Evolutionary conservation across 2,797 vertebrate genomes (phyloP), one percentile per base, ranked within the genome.

Genomic region (Okamejei kenojei): DNA sequence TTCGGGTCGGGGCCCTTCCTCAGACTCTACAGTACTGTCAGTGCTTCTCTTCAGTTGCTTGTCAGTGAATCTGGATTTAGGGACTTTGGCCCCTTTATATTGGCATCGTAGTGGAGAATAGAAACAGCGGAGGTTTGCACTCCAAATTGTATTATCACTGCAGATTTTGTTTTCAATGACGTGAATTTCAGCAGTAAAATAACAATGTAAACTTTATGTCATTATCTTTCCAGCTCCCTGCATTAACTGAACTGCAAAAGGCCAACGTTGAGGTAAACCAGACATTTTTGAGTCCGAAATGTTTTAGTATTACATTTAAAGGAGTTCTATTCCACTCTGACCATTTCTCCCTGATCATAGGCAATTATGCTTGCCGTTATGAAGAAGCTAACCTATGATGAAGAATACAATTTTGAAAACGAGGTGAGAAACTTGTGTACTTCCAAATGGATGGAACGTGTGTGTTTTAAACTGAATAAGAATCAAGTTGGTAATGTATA

Each of bases 361-460:
- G 98, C 98, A 76, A 95, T 99, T 96, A 98, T 99, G 98, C 96
- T 99, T 93, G 98, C 98, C 0, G 97, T 99, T 94, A 99, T 99
- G 96, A 99, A 99, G 96, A 99, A 99, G 94, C 96, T 99, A 94
- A 99, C 98, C 0, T 99, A 99, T 0, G 98, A 99, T 93, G 98
- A 99, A 94, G 99, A 99, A 95, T 99, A 99, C 96, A 99, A 99
- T 95, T 99, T 99, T 96, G 99, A 99, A 94, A 99, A 99, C 93
- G 99, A 99, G 97, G 98, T 98, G 96, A 96, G 94, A 29, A 74
- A 45, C 6, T 4, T 68, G 38, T 15, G 17, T 10, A 4, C 21
- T 73, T 63, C 58, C 11, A 54, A 54, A 1, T 45, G 32, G 5
- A 23, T 86, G 8, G 2, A 86, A 19, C 7, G 10, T 86, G 23